Evolutionary conservation across 1,140 invertebrate genomes (phyloP).

Genomic region (Drosophila nigrodunni): DNA sequence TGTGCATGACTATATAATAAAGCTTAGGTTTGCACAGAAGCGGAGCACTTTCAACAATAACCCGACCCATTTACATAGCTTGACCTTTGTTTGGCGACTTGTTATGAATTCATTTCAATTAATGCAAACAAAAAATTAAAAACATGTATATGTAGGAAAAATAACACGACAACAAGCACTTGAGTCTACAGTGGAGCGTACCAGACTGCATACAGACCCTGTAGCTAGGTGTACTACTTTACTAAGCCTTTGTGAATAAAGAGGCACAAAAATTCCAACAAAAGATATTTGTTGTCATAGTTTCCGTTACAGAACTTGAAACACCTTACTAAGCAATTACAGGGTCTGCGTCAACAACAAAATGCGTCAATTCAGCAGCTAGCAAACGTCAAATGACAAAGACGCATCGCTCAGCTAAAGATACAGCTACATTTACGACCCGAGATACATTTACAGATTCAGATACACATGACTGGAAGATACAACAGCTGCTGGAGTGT

Average conservation of each 20-base stretch:
- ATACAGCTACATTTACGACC: conserved; percentile 14
- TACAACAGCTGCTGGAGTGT: background rate
- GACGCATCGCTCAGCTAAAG: conserved; percentile 29
- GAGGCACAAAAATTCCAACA: background rate
- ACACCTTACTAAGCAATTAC: too few species aligned
- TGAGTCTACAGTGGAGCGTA: too few species aligned
- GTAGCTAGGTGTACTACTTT: too few species aligned
- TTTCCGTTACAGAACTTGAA: too few species aligned
- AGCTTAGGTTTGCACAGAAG: background rate
- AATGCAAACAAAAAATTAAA: conserved; percentile 54
- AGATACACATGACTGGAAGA: background rate
- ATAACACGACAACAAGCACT: conserved; percentile 8
- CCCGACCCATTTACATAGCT: conserved; percentile 68
- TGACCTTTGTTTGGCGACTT: conserved; percentile 62
- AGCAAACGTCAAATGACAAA: conserved; percentile 50
- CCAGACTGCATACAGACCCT: too few species aligned
- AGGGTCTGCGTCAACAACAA: background rate
- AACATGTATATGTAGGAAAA: conserved; percentile 49
- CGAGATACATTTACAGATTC: conserved; percentile 14
- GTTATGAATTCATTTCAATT: conserved; percentile 80
- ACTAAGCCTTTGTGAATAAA: too few species aligned
- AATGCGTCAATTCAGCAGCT: conserved; percentile 55
- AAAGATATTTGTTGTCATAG: too few species aligned
- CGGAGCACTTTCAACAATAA: conserved; percentile 11
- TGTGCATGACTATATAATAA: conserved; percentile 21